Conservation (phyloP, 2,888 invertebrate genomes). For the Trisateles emortualis region DNA sequence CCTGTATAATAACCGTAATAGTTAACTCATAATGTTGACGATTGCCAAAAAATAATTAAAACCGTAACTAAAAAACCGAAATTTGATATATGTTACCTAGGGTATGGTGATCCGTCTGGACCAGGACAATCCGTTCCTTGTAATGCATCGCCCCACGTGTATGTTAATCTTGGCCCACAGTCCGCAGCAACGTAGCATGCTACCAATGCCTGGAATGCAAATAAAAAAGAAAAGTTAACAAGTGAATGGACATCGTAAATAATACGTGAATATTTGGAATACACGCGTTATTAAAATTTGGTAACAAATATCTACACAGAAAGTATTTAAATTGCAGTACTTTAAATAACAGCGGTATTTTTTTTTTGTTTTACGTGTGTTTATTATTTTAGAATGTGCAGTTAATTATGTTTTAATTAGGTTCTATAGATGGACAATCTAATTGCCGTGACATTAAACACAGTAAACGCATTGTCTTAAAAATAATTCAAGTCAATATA, state of each 20-base stretch:
- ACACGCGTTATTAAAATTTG: background rate
- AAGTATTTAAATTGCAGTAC: background rate
- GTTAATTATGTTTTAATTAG: background rate
- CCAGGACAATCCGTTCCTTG: slow-evolving; percentile 93
- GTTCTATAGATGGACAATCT: background rate
- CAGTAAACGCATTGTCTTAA: background rate
- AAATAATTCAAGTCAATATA: background rate
- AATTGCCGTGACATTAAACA: background rate
- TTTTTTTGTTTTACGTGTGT: background rate
- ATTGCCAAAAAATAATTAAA: background rate
- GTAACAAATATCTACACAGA: background rate
- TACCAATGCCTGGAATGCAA: slow-evolving; percentile 68
- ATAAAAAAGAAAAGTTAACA: slow-evolving; percentile 13
- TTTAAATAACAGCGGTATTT: no score
- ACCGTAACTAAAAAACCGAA: slow-evolving; percentile 22
- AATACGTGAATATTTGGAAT: background rate
- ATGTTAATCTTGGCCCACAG: slow-evolving; percentile 90
- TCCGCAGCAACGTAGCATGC: slow-evolving; percentile 70
- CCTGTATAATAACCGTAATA: no score
- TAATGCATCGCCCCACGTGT: slow-evolving; percentile 95
- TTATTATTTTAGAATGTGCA: background rate
- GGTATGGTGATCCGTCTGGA: slow-evolving; percentile 94
- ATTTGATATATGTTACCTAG: slow-evolving; percentile 87
- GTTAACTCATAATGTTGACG: no score
- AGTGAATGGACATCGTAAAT: background rate